Evolutionary conservation across 2,797 vertebrate genomes (phyloP).

Genomic region (Lithobates sylvaticus): DNA sequence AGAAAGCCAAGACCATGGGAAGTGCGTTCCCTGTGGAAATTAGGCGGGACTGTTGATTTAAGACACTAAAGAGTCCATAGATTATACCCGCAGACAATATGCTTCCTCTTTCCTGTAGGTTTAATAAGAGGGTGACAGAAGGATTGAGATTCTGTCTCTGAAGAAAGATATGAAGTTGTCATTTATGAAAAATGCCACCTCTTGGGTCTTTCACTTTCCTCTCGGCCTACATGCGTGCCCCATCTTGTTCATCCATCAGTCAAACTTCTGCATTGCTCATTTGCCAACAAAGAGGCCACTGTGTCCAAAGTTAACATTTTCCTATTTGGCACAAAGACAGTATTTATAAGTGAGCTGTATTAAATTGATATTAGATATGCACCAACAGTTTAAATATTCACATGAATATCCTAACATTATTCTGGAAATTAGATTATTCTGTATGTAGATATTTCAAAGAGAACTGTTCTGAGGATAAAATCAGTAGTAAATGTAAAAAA

Average conservation of each 20-base stretch:
- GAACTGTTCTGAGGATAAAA: too few relatives aligned
- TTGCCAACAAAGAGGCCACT: background rate
- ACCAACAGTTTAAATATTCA: background rate
- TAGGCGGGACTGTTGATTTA: conserved; percentile 58
- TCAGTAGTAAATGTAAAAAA: too few relatives aligned
- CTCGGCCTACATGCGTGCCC: conserved; percentile 13
- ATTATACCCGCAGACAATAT: conserved; percentile 48
- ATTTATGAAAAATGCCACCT: conserved; percentile 28
- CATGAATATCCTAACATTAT: background rate
- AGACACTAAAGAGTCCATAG: conserved; percentile 41
- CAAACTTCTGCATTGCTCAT: conserved; percentile 23
- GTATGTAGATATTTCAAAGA: too few relatives aligned
- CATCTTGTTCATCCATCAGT: conserved; percentile 41
- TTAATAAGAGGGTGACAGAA: conserved; percentile 58
- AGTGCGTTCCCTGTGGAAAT: conserved; percentile 51
- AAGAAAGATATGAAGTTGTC: conserved; percentile 42
- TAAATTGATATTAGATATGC: background rate
- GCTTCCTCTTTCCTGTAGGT: conserved; percentile 51
- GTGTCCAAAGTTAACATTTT: conserved; percentile 4
- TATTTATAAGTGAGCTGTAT: background rate
- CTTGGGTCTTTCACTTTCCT: conserved; percentile 3
- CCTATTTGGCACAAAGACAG: background rate
- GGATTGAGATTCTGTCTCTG: conserved; percentile 33
- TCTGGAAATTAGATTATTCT: too few relatives aligned
- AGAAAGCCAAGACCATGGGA: conserved; percentile 34